These are phyloP conservation scores for Cinclus cinclus DNA, from an alignment of 2,113 vertebrate species.

Conservation along the genomic window DNA sequence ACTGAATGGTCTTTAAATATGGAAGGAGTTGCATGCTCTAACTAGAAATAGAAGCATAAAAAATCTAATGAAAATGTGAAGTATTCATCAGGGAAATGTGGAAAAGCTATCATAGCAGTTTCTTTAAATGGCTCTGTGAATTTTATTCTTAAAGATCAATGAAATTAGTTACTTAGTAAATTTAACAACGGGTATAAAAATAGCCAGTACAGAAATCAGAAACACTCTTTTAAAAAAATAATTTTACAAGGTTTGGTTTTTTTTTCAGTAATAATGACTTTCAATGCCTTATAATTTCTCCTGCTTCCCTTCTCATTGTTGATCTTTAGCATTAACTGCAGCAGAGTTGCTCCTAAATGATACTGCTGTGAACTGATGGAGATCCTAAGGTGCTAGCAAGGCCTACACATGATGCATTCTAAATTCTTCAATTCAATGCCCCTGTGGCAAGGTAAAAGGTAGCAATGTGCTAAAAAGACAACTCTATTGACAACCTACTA, in stretches of 20 bases:
- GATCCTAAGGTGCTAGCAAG: neutral
- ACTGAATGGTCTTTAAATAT: constrained; percentile 19
- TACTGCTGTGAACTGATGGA: neutral
- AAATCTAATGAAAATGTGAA: constrained; percentile 8
- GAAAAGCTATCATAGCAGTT: constrained; percentile 58
- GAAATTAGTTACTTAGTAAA: constrained; percentile 43
- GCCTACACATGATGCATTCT: neutral
- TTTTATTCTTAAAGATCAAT: constrained; percentile 42
- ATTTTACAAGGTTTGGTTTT: neutral
- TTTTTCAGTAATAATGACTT: neutral
- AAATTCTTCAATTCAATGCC: neutral
- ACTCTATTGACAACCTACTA: neutral
- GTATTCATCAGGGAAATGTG: constrained; percentile 49
- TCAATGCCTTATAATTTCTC: neutral
- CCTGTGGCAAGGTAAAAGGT: neutral
- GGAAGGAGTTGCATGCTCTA: constrained; percentile 31
- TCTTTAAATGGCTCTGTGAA: constrained; percentile 59
- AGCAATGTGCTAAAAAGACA: neutral
- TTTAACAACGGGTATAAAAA: constrained; percentile 21
- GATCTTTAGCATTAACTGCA: neutral
- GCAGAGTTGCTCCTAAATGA: neutral
- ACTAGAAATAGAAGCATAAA: constrained; percentile 22
- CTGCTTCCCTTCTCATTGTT: neutral
- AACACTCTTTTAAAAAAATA: neutral
- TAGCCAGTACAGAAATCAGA: constrained; percentile 27